Percentiles rank a stretch among this genome's conserved stretches.
phyloP scores from a whole-genome alignment of 2,113 vertebrate species.

The Phylloscopus whistleri region DNA sequence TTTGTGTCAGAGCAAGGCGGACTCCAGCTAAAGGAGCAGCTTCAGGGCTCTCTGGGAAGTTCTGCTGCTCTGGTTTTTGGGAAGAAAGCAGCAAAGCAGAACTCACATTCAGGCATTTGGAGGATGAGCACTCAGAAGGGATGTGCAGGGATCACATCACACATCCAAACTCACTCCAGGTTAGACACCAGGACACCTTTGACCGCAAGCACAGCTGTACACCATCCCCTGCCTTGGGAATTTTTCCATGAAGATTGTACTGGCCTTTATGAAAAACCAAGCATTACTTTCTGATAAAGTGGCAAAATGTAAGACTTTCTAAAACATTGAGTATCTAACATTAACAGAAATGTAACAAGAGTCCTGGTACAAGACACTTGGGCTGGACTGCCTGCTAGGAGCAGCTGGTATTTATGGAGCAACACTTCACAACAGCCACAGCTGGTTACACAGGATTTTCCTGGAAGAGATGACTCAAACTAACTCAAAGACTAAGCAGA shows the following conservation, averaged over 20 bases:
- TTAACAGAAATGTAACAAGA: neutral
- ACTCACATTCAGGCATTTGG: fast-evolving
- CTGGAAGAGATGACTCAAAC: neutral
- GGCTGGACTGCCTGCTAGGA: neutral
- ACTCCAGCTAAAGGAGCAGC: neutral
- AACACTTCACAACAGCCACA: conserved; percentile 3
- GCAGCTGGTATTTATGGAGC: conserved; percentile 56
- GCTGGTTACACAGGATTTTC: conserved; percentile 10
- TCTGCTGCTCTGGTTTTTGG: neutral
- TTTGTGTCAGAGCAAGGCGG: neutral
- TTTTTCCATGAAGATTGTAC: neutral
- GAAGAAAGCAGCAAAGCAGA: neutral
- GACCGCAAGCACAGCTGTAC: neutral
- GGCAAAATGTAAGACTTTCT: neutral
- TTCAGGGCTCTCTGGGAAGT: neutral
- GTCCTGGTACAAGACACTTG: neutral
- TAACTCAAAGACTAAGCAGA: neutral
- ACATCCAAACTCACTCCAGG: neutral
- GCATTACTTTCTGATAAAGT: neutral
- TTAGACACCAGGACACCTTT: neutral
- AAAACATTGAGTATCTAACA: neutral
- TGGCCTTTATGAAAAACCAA: neutral
- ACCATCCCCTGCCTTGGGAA: neutral
- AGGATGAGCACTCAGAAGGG: neutral
- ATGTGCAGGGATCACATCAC: neutral